These are phyloP conservation scores for Condylura cristata DNA, from an alignment of 2,113 vertebrate species.

Conservation along the genomic window DNA sequence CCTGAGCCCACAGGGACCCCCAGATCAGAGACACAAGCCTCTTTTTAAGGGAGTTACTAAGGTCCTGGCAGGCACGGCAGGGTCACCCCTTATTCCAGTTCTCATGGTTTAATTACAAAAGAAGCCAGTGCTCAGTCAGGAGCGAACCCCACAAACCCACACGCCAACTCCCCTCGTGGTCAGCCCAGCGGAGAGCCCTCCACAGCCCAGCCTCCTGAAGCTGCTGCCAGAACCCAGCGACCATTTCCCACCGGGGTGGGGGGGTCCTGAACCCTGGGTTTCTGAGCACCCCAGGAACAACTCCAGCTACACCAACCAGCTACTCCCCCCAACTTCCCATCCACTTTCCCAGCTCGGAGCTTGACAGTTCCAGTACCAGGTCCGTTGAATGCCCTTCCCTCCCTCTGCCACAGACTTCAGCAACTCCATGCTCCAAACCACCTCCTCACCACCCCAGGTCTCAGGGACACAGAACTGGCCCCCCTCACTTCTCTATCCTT, in stretches of 20 bases:
- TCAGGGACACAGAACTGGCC: background rate
- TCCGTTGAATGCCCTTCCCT: background rate
- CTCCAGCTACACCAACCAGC: background rate
- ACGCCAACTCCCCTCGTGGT: rapidly evolving
- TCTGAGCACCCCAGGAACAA: background rate
- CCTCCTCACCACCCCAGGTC: background rate
- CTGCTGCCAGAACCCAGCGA: background rate
- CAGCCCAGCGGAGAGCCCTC: background rate
- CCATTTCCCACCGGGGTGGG: background rate
- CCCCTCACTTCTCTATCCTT: background rate
- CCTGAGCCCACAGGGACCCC: background rate
- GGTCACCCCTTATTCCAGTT: background rate
- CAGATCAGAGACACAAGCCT: background rate
- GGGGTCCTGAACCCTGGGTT: background rate
- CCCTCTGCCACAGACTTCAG: background rate
- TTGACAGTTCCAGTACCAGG: background rate
- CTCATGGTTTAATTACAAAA: background rate
- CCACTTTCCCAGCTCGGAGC: too few relatives aligned
- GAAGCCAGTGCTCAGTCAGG: background rate
- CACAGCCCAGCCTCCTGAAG: too few relatives aligned
- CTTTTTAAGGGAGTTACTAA: background rate
- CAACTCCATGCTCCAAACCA: background rate
- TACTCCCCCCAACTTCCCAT: background rate
- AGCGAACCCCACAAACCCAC: too few relatives aligned
- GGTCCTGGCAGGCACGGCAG: background rate